Conservation (phyloP, 2,113 vertebrate species). For the Carassius carassius region DNA sequence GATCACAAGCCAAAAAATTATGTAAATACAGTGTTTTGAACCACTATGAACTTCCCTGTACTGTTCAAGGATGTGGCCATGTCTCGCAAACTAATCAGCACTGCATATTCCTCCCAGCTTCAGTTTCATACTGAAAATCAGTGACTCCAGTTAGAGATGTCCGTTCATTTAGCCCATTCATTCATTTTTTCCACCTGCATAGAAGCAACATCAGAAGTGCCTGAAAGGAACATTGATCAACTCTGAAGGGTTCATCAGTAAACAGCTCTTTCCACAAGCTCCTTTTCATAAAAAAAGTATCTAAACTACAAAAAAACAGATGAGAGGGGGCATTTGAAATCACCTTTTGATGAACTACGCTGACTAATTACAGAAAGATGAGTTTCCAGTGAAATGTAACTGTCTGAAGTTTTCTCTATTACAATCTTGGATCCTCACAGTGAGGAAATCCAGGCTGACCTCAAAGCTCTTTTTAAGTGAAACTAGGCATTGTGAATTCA, state of each 20-base stretch:
- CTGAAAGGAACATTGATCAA: background rate
- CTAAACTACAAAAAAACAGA: background rate
- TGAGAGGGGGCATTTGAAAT: background rate
- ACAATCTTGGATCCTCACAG: background rate
- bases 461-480: background rate
- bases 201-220: background rate
- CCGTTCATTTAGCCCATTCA: background rate
- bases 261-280: background rate
- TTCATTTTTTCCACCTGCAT: background rate
- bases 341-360: background rate
- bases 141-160: background rate
- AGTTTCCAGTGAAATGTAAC: background rate
- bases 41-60: background rate
- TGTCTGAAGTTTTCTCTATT: background rate
- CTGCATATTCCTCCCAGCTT: background rate
- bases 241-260: background rate
- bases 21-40: background rate
- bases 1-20: background rate
- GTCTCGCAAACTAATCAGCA: background rate
- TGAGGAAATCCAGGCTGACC: background rate
- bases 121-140: background rate
- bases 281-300: background rate
- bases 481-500: conserved; percentile 15
- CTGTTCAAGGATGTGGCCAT: background rate
- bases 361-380: background rate